Evolutionary conservation across 2,888 invertebrate species (phyloP).

Genomic region (Eupithecia insigniata): DNA sequence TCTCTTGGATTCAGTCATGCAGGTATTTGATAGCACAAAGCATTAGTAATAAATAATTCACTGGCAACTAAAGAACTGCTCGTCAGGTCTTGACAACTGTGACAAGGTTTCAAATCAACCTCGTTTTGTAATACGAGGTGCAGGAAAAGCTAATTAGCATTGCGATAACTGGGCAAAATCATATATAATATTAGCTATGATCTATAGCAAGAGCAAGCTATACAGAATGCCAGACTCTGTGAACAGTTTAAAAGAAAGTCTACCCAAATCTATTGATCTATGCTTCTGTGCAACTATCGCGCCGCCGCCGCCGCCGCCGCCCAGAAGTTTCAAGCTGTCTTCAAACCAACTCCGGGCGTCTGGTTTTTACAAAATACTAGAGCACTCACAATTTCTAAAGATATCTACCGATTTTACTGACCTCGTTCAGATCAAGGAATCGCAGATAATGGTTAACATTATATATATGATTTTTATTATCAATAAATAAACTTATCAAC

Average conservation of each 20-base stretch:
- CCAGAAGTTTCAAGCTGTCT: neutral
- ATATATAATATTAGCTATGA: neutral
- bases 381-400: slow-evolving; percentile 22
- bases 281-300: neutral
- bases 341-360: slow-evolving; percentile 5
- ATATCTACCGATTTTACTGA: slow-evolving; percentile 11
- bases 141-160: slow-evolving; percentile 23
- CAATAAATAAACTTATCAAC: slow-evolving; percentile 15
- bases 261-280: slow-evolving; percentile 23
- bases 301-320: neutral
- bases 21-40: slow-evolving; percentile 15
- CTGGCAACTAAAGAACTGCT: slow-evolving; percentile 42
- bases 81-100: slow-evolving; percentile 16
- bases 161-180: slow-evolving; percentile 13
- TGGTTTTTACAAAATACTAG: slow-evolving; percentile 16
- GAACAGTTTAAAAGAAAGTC: neutral
- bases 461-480: neutral
- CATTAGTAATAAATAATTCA: slow-evolving; percentile 26
- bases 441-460: slow-evolving; percentile 4
- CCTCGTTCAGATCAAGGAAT: neutral
- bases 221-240: neutral
- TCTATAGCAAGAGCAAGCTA: neutral
- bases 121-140: slow-evolving; percentile 13
- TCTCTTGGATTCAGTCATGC: neutral
- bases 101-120: slow-evolving; percentile 30